Conservation (phyloP, 2,797 vertebrate genomes). For the Erithacus rubecula region DNA sequence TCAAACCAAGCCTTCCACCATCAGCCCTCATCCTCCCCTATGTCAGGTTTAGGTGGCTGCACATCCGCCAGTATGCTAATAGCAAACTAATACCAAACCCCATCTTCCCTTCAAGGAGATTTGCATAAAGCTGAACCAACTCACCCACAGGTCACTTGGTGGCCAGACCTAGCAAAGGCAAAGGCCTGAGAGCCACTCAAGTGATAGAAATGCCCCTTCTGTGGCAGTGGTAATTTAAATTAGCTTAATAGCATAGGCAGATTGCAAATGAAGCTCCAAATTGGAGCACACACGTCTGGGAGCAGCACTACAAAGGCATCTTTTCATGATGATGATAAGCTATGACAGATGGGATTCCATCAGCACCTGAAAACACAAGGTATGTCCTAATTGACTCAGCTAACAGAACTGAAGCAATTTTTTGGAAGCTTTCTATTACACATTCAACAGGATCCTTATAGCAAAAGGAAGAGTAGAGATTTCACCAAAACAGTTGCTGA, state of each 20-base stretch:
- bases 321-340: background rate
- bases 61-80: background rate
- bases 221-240: background rate
- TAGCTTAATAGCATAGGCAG: background rate
- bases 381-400: background rate
- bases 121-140: background rate
- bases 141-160: background rate
- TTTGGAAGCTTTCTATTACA: background rate
- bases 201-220: background rate
- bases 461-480: background rate
- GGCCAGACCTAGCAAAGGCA: background rate
- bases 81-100: background rate
- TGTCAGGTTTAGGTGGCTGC: background rate
- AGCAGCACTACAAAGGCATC: background rate
- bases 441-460: background rate
- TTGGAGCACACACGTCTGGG: background rate
- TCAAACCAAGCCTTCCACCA: background rate
- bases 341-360: background rate
- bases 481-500: background rate
- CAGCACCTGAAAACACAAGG: background rate
- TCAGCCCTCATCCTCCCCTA: background rate
- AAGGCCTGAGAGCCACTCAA: background rate
- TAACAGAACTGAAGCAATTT: background rate
- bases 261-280: background rate
- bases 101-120: background rate